Evolutionary conservation across 2,888 invertebrate species (phyloP), one percentile per base, ranked within the genome.

Genomic region (Cryptocheilus praepositus): DNA sequence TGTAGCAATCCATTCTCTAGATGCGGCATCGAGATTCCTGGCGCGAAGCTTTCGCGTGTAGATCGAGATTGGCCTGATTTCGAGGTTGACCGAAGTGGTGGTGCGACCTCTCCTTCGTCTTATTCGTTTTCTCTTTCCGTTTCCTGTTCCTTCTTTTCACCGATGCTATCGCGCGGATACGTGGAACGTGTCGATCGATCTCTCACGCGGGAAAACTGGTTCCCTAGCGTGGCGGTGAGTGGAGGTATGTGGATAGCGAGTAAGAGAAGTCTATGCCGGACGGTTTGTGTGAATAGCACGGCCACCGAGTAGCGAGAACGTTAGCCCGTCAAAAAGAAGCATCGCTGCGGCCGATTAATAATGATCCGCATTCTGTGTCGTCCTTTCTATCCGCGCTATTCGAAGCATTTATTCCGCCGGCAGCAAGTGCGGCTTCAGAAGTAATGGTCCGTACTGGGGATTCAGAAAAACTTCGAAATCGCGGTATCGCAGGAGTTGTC

Each of bases 181-280:
- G 44, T 36, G 13, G 11, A 11, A 36, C 36, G 25, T 62, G 64
- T 70, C 73, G 63, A 80, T 77, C 76, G 80, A 79, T 82, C 78
- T 80, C 65, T 61, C 74, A 71, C 73, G 72, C 76, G 68, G 81
- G 71, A 70, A 71, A 78, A 78, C 77, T 68, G 65, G 80, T 80
- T 83, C 80, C 76, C 78, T 65, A 71, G 77, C 78, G 72, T 45
- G 21, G 52, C 28, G n/a, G 5, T 28, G 44, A 36, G 15, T 52
- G 22, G 13, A 49, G 63, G 67, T 71, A 77, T 67, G 64, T 65
- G 51, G 43, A 7, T 7, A 64, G 5, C 46, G 46, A 16, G 5
- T 16, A 16, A 46, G 46, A 46, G n/a, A n/a, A n/a, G 25, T 25
- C 25, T 25, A 25, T 25, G 5, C 25, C 25, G 25, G 25, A 25